These are phyloP conservation scores for Phataginus tetradactyla DNA, from an alignment of 2,797 vertebrate species.

Conservation along the genomic window DNA sequence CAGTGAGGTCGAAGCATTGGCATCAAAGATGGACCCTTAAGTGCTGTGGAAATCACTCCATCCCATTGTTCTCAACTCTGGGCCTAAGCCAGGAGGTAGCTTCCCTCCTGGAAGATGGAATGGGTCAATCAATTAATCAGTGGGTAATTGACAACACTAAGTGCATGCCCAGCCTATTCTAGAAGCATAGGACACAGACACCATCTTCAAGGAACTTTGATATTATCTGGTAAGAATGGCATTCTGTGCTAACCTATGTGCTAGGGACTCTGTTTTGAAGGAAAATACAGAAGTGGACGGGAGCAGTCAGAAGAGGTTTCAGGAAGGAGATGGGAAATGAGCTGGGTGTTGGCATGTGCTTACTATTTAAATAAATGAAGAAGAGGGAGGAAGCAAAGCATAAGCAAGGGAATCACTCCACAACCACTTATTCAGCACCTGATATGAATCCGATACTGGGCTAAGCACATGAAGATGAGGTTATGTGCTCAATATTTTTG, in stretches of 20 bases:
- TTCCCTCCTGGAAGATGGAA: background rate
- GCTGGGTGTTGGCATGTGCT: background rate
- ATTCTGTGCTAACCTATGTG: background rate
- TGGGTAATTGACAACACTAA: background rate
- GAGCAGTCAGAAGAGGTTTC: background rate
- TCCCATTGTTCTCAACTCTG: background rate
- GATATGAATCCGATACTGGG: background rate
- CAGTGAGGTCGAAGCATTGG: background rate
- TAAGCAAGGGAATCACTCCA: background rate
- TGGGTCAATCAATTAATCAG: background rate
- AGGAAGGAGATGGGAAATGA: background rate
- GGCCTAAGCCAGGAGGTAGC: background rate
- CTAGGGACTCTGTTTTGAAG: background rate
- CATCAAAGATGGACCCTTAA: background rate
- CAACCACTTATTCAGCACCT: background rate
- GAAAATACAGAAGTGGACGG: background rate
- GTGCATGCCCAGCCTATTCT: background rate
- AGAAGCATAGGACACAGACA: background rate
- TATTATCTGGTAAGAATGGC: background rate
- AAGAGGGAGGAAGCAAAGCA: background rate
- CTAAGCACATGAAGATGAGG: background rate
- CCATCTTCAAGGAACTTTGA: background rate
- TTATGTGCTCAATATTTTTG: background rate
- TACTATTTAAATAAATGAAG: background rate
- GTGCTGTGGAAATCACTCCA: background rate